phyloP scores from a whole-genome alignment of 2,888 invertebrate species.

The Eumacrocentrus americanus region DNA sequence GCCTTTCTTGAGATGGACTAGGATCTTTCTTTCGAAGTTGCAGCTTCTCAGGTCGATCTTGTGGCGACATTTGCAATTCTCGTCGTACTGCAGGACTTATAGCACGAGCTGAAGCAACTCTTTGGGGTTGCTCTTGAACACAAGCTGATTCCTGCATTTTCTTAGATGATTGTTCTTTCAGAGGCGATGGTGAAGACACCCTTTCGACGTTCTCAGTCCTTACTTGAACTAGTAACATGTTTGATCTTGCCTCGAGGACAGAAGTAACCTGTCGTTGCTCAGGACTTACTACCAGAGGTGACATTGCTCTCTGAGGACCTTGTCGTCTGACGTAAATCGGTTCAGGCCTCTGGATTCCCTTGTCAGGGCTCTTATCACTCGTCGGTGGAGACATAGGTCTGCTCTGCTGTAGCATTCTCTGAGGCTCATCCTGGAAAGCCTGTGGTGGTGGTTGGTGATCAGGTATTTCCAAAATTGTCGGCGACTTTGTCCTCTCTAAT shows the following conservation, averaged over 20 bases:
- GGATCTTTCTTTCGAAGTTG: conserved; percentile 22
- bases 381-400: conserved; percentile 31
- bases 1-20: conserved; percentile 9
- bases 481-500: conserved; percentile 30
- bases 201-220: conserved; percentile 12
- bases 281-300: conserved; percentile 25
- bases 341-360: conserved; percentile 45
- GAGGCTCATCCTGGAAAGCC: conserved; percentile 21
- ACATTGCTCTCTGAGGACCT: conserved; percentile 21
- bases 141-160: neutral
- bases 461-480: conserved; percentile 13
- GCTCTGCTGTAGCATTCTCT: conserved; percentile 19
- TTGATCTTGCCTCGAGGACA: neutral
- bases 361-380: conserved; percentile 17
- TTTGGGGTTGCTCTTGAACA: neutral
- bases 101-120: neutral
- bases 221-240: conserved; percentile 27
- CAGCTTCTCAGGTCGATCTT: conserved; percentile 3
- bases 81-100: conserved; percentile 15
- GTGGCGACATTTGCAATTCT: conserved; percentile 11
- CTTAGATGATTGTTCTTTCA: neutral
- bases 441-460: conserved; percentile 14
- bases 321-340: conserved; percentile 43
- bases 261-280: conserved; percentile 4
- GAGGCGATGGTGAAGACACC: neutral